phyloP scores from a whole-genome alignment of 2,888 invertebrate species.

The Tetramorium bicarinatum region DNA sequence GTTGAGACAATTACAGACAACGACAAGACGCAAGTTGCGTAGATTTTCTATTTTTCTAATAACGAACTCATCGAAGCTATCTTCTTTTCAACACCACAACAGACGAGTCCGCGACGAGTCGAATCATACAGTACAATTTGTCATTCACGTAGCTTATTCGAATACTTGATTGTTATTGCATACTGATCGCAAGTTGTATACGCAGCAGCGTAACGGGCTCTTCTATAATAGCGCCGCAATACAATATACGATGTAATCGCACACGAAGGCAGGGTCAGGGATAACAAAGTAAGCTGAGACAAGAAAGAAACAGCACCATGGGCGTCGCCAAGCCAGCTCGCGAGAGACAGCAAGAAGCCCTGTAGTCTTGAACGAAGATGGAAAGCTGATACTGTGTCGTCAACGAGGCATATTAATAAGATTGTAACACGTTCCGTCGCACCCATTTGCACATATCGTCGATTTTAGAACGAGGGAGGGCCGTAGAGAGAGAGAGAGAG shows the following conservation, averaged over 20 bases:
- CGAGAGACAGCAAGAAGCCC: neutral
- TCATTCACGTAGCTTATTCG: neutral
- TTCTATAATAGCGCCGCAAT: constrained; percentile 6
- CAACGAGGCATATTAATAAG: constrained; percentile 5
- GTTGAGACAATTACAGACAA: neutral
- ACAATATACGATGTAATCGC: constrained; percentile 39
- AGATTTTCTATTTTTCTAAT: constrained; percentile 12
- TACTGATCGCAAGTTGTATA: constrained; percentile 8
- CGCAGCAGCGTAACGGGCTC: neutral
- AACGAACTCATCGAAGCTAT: neutral
- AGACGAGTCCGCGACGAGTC: neutral
- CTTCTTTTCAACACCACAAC: neutral
- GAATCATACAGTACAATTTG: neutral
- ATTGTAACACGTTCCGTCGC: neutral
- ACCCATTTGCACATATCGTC: neutral
- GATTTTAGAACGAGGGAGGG: neutral
- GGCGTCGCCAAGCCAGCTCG: neutral
- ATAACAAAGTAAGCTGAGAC: constrained; percentile 66
- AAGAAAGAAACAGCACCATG: constrained; percentile 31
- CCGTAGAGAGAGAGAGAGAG: too few relatives aligned
- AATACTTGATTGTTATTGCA: constrained; percentile 1
- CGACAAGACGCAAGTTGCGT: neutral
- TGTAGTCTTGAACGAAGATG: neutral
- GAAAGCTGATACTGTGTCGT: neutral
- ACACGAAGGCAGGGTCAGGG: constrained; percentile 66